Conservation (phyloP, 37 sponge, comb jelly and placozoan species). For the Haliclona indistincta region DNA sequence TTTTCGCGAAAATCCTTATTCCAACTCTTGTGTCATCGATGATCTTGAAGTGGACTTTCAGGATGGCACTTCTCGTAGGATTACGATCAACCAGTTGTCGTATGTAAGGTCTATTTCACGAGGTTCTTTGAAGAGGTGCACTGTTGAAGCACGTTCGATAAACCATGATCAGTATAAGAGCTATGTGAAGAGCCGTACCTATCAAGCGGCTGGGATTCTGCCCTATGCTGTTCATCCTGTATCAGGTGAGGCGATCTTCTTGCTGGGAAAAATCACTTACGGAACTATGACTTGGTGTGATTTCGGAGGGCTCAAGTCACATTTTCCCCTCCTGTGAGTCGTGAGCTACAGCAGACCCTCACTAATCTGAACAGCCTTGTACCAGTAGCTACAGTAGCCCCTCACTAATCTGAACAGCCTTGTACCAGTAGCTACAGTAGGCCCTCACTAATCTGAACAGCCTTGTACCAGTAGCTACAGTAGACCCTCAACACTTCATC, state of each 20-base stretch:
- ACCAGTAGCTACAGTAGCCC: too few species aligned
- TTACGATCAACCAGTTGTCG: neutral
- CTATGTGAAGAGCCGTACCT: neutral
- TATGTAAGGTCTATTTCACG: neutral
- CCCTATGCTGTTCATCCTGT: conserved; percentile 58
- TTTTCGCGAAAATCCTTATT: conserved; percentile 34
- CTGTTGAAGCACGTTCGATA: neutral
- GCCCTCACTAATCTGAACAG: too few species aligned
- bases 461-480: too few species aligned
- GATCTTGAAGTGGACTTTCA: conserved; percentile 36
- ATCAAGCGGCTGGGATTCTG: conserved; percentile 60
- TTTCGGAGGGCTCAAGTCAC: conserved; percentile 65
- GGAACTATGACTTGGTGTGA: conserved; percentile 54
- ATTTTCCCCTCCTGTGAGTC: too few species aligned
- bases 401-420: too few species aligned
- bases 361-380: too few species aligned
- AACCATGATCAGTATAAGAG: neutral
- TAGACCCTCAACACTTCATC: too few species aligned
- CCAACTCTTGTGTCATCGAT: neutral
- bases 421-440: too few species aligned
- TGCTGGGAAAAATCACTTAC: conserved; percentile 63
- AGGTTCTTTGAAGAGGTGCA: neutral
- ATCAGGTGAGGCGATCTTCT: conserved; percentile 55
- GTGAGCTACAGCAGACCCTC: too few species aligned
- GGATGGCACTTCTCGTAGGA: conserved; percentile 21